These are phyloP conservation scores for Mactra quadrangularis DNA, from an alignment of 1,140 invertebrate genomes.

Conservation along the genomic window DNA sequence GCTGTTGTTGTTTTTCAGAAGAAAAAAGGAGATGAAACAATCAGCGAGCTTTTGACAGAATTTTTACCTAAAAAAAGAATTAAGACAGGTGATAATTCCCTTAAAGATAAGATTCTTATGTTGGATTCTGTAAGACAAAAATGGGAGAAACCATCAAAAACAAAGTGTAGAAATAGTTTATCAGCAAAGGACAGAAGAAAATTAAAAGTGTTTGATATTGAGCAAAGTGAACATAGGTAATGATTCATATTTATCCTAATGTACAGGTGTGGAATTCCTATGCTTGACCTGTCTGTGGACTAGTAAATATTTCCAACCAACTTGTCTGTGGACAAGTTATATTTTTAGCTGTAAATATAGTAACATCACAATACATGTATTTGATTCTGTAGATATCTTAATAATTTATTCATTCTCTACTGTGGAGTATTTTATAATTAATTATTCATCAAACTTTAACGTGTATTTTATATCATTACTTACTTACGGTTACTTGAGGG, in stretches of 20 bases:
- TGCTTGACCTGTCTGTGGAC: too few relatives aligned
- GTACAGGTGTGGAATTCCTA: too few relatives aligned
- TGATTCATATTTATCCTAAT: too few relatives aligned
- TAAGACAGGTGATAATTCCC: background rate
- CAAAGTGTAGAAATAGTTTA: conserved; percentile 47
- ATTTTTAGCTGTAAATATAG: background rate
- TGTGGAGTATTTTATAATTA: too few relatives aligned
- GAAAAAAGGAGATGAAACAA: conserved; percentile 28
- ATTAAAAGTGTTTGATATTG: conserved; percentile 65
- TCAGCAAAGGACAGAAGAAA: conserved; percentile 56
- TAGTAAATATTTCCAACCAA: too few relatives aligned
- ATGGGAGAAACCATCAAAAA: conserved; percentile 1
- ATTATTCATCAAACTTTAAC: too few relatives aligned
- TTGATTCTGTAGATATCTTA: background rate
- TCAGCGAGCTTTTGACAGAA: conserved; percentile 18
- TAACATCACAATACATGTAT: background rate
- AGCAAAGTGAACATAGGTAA: conserved; percentile 65
- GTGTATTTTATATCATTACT: too few relatives aligned
- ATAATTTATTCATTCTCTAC: too few relatives aligned
- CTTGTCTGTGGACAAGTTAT: too few relatives aligned
- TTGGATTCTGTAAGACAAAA: conserved; percentile 34
- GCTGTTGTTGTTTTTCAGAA: too few relatives aligned
- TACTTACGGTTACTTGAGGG: too few relatives aligned
- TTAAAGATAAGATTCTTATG: conserved; percentile 9
- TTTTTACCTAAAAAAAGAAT: conserved; percentile 14